Conservation (phyloP, 2,888 invertebrate genomes). For the Apamea monoglypha region DNA sequence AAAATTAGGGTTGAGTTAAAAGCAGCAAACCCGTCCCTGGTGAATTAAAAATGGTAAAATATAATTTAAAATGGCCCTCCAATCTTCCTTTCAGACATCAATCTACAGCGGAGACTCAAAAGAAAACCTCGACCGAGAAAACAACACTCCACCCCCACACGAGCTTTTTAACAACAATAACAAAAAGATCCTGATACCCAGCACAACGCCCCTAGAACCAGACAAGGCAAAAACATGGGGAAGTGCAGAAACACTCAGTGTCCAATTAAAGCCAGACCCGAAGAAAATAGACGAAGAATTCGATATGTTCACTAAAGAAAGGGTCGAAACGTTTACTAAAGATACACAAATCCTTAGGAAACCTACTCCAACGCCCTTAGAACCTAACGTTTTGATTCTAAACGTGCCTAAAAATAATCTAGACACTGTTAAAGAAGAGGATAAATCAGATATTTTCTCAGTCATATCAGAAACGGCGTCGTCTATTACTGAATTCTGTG, state of each 20-base stretch:
- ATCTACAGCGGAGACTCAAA: conserved; percentile 81
- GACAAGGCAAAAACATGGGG: conserved; percentile 78
- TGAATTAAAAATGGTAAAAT: neutral
- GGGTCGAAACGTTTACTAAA: conserved; percentile 75
- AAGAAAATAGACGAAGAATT: conserved; percentile 87
- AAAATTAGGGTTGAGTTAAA: neutral
- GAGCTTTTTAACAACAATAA: conserved; percentile 65
- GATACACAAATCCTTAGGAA: conserved; percentile 71
- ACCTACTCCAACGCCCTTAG: conserved; percentile 73
- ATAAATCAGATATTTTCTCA: conserved; percentile 77
- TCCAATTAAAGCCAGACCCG: conserved; percentile 58
- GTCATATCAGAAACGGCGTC: conserved; percentile 79
- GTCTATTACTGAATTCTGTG: conserved; percentile 75
- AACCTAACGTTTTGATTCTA: conserved; percentile 78
- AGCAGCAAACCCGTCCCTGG: neutral
- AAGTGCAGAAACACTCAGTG: conserved; percentile 76
- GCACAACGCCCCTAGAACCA: conserved; percentile 83
- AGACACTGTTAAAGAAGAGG: conserved; percentile 85
- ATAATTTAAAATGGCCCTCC: neutral
- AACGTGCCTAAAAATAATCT: conserved; percentile 82
- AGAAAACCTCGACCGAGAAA: conserved; percentile 77
- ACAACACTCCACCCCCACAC: conserved; percentile 72
- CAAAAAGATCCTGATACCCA: conserved; percentile 71
- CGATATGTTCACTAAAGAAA: conserved; percentile 85
- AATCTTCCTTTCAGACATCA: conserved; percentile 79